Evolutionary conservation across 2,888 invertebrate genomes (phyloP).

Genomic region (Eurois occulta): DNA sequence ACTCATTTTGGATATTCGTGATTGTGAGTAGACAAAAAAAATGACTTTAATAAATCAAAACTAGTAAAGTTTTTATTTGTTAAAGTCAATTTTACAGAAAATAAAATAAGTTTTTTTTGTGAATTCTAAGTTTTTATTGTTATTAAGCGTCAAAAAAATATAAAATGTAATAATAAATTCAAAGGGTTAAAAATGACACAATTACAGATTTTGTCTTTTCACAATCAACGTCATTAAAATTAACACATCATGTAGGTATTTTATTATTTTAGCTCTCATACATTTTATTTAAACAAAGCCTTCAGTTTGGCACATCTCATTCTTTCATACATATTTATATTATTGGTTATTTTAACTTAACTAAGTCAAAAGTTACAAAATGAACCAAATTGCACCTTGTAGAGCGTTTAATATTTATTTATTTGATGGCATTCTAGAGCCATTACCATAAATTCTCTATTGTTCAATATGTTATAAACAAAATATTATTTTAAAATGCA

Average conservation of each 20-base stretch:
- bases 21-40: conserved; percentile 45
- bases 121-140: neutral
- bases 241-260: conserved; percentile 13
- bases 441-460: neutral
- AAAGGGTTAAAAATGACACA: neutral
- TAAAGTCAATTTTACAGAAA: no score
- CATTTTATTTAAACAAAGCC: conserved; percentile 37
- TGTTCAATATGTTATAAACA: neutral
- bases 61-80: neutral
- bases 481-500: neutral
- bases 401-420: neutral
- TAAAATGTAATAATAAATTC: no score
- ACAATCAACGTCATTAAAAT: conserved; percentile 13
- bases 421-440: neutral
- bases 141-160: conserved; percentile 1
- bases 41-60: no score
- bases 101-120: neutral
- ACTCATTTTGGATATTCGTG: conserved; percentile 11
- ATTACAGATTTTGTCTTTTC: conserved; percentile 29
- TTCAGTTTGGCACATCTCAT: conserved; percentile 56
- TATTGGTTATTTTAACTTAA: conserved; percentile 26
- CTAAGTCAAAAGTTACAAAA: conserved; percentile 10
- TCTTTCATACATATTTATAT: conserved; percentile 14
- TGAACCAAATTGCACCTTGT: neutral
- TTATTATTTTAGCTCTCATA: conserved; percentile 7